Base-by-base conservation (phyloP, 2,113 vertebrate species). In the Mastomys natalensis region DNA sequence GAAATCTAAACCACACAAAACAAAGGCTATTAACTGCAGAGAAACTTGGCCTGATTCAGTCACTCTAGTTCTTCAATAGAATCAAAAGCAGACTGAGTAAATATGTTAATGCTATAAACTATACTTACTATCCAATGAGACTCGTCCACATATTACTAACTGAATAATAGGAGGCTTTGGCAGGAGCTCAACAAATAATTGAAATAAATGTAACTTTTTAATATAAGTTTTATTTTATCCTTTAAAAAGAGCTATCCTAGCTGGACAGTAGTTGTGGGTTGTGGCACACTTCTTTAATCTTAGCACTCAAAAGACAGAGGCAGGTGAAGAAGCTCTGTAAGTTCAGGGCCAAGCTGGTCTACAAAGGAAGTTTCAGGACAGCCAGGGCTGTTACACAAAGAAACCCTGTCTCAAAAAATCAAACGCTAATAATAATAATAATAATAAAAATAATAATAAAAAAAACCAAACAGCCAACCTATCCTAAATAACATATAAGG, bases 211-310 rank as follows among this genome's bases (percentile, higher is more conserved):
- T 40, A 51, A 51, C 51, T 51, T 51, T 51, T 51, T 10, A 11
- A 51, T 51, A 10, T 37, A 72, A 58, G 37, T 87, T 94, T 92
- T 92, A 93, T 58, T 94, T 89, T 43, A 95, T 66, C 64, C n/a
- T 95, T 51, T 81, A 45, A 92, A 85, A 90, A 91, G 31, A 51
- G 5, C 40, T 48, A 76, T 45, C 26, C 74, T 77, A 77, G 26
- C 12, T 12, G 2, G 66, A 11, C 13, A 15, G 43, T 26, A 26
- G 74, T 48, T 13, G 45, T 31, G 45, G 45, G 40, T 76, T 5
- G 43, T 29, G 45, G 45, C 76, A 4, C 45, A 51, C 7, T 4
- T 29, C 45, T 77, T 31, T 34, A 77, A 77, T 51, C 76, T 29
- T 45, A 48, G 26, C 26, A 48, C 76, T 34, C 13, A 3, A 15